Base-by-base conservation (phyloP, 2,888 invertebrate genomes). In the Willowsia nigromaculata region DNA sequence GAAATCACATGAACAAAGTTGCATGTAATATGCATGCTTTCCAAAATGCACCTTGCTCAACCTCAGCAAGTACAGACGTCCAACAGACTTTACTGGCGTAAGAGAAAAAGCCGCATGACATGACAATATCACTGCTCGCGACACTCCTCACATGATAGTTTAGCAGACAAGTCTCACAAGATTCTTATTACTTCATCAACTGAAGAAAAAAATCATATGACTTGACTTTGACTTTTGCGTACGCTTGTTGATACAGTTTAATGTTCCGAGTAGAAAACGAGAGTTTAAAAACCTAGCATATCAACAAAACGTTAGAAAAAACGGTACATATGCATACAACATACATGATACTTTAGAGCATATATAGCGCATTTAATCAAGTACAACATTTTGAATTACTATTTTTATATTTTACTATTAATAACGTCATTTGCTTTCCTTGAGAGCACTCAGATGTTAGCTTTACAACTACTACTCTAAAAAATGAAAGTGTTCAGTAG, bases 1-100 rank as follows among this genome's bases (percentile, higher is more conserved):
- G 83, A 88, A 88, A 88, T 84, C 88, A 88, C 88, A 88, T 88
- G 88, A 88, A 88, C 76, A 76, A 88, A 88, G 83, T 65, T 78
- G 84, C 78, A 65, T 27, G 25, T 37, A 71, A 80, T 65, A 50
- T 88, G 76, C 87, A 85, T 62, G 27, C 80, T 27, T 22, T 11
- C 30, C n/a, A n/a, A 50, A 27, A 25, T 40, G 13, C 56, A 62
- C 22, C 40, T 22, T 22, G 37, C 18, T 50, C 56, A 3, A 27
- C 7, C n/a, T 62, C n/a, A 27, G 18, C 11, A 25, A 68, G 33
- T 15, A 22, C 59, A 65, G n/a, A n/a, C 68, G 18, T 56, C 11
- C 50, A 59, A 65, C 78, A 7, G 65, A 25, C 59, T 62, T 62
- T 82, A 37, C 59, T 86, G 86, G 86, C 86, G 62, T 80, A 50